Percentiles rank a stretch among this genome's conserved stretches.
Conservation (phyloP, 2,113 vertebrate genomes). For the Osmerus eperlanus region DNA sequence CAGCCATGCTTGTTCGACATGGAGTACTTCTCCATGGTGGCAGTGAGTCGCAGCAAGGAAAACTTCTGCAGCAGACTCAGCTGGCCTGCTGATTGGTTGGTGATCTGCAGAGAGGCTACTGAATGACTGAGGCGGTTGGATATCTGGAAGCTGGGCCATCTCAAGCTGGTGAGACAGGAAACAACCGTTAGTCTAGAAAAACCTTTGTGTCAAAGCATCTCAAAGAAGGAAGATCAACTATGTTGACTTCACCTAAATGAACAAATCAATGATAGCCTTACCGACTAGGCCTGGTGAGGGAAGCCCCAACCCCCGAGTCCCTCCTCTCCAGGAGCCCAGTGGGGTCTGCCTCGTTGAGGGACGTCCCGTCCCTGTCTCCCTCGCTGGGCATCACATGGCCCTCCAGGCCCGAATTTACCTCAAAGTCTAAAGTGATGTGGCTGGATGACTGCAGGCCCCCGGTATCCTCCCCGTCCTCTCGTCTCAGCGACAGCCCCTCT, state of each 20-base stretch:
- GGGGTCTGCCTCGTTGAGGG: constrained; percentile 85
- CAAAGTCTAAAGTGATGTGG: constrained; percentile 87
- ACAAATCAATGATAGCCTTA: constrained; percentile 51
- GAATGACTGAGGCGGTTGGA: constrained; percentile 83
- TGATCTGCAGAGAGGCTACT: constrained; percentile 84
- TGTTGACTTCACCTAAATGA: not conserved
- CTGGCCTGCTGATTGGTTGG: constrained; percentile 90
- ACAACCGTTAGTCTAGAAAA: not conserved
- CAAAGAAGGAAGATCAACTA: not conserved
- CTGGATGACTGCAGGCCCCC: constrained; percentile 65
- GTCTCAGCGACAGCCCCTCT: constrained; percentile 74
- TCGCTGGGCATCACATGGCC: constrained; percentile 82
- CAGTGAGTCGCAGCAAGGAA: constrained; percentile 91
- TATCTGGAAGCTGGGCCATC: constrained; percentile 93
- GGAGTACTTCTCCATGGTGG: constrained; percentile 96
- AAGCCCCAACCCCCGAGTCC: constrained; percentile 95
- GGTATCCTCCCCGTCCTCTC: constrained; percentile 53
- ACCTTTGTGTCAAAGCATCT: not conserved
- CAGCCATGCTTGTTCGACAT: constrained; percentile 96
- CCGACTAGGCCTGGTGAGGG: constrained; percentile 92
- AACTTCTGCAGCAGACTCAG: constrained; percentile 93
- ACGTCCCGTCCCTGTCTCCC: constrained; percentile 83
- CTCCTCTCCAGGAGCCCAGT: constrained; percentile 86
- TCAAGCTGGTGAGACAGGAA: constrained; percentile 64
- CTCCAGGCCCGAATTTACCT: constrained; percentile 86